Evolutionary conservation across 2,113 vertebrate species (phyloP), one percentile per base, ranked within the genome.

Genomic region (Rhea pennata): DNA sequence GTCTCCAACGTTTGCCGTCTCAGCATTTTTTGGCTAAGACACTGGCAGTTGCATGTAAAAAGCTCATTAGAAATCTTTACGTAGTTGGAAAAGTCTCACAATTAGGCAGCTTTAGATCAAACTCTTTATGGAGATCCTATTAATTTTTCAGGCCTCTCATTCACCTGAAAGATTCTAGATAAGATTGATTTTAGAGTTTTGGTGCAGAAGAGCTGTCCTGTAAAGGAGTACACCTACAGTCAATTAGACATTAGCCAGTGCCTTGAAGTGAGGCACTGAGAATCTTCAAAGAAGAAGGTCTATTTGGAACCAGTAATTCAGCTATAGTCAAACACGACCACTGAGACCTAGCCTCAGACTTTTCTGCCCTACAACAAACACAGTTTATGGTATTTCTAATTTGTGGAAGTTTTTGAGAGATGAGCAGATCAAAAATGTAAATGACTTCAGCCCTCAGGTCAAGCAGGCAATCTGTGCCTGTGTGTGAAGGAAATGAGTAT

Each of bases 341-440:
- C 56, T 69, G 31, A 3, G 79, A 93, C 82, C 87, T 85, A 2
- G 0, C 82, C 67, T 71, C 91, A 95, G 81, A 93, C 71, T 64
- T 46, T 64, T 76, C 90, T 93, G 87, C 67, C 94, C 87, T 1
- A 91, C 81, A 94, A 92, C 95, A 93, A 93, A 73, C 87, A 67
- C 77, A 75, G 85, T 78, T 95, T 86, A 84, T 74, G 72, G 78
- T 90, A 90, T 94, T 95, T 95, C 91, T 93, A 93, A 95, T 93
- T 84, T 88, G 85, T 93, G 85, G 48, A 87, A 84, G 42, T 92
- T 95, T 92, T 79, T 91, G 67, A 95, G 93, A 95, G 96, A 97
- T 70, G 85, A 94, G 91, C 82, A 86, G 93, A 95, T 95, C 94
- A 96, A 90, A 97, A 95, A 95, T 94, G 92, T 93, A 97, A 96